Conservation (phyloP, 2,888 invertebrate species). For the Nemotelus nigrinus region DNA sequence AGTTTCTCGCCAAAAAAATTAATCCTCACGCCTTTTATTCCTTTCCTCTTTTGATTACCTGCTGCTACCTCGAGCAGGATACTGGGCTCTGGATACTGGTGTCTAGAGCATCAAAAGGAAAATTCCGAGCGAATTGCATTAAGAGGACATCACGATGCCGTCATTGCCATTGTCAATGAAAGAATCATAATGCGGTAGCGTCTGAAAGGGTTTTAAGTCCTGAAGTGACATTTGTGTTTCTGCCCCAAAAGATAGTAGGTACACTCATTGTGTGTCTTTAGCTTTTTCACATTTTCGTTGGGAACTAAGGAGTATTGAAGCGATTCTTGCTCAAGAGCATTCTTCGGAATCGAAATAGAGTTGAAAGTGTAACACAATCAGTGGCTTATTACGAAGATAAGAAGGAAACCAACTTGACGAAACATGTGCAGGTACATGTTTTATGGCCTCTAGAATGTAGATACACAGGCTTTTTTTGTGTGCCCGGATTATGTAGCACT, state of each 20-base stretch:
- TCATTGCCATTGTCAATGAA: constrained; percentile 16
- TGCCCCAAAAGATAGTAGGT: too few relatives aligned
- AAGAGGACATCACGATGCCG: constrained; percentile 20
- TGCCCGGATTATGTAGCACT: too few relatives aligned
- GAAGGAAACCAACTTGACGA: constrained; percentile 15
- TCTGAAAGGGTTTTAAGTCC: constrained; percentile 43
- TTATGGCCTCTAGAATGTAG: too few relatives aligned
- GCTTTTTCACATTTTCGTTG: too few relatives aligned
- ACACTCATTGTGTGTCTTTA: too few relatives aligned
- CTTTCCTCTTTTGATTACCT: constrained; percentile 29
- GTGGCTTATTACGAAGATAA: constrained; percentile 41
- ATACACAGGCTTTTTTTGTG: too few relatives aligned
- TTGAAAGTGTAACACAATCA: constrained; percentile 30
- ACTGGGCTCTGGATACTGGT: background rate
- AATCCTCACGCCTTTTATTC: constrained; percentile 50
- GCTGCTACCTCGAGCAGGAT: constrained; percentile 14
- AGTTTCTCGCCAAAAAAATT: constrained; percentile 43
- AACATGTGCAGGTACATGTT: too few relatives aligned
- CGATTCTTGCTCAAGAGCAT: constrained; percentile 27
- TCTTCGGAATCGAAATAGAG: constrained; percentile 37
- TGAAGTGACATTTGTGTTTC: constrained; percentile 22
- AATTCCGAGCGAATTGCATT: constrained; percentile 44
- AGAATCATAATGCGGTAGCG: constrained; percentile 25
- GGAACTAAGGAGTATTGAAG: too few relatives aligned
- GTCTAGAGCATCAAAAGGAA: constrained; percentile 13